Percentiles rank a stretch among this genome's conserved stretches.
Conservation (phyloP, 2,113 vertebrate species). For the Campylomormyrus numenius region DNA sequence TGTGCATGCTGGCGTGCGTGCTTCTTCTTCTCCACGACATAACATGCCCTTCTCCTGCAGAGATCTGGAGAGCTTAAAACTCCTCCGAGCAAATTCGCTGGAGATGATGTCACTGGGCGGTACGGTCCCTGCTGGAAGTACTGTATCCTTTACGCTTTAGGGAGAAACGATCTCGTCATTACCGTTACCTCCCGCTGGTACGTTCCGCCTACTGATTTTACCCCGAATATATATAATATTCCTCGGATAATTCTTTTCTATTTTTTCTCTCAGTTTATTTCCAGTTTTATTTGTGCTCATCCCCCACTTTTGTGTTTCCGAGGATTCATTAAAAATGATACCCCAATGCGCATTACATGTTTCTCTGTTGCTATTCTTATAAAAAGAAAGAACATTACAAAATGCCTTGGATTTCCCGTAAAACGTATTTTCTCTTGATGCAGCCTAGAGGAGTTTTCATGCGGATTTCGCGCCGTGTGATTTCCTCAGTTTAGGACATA, state of each 20-base stretch:
- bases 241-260: neutral
- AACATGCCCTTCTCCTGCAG: conserved; percentile 29
- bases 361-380: neutral
- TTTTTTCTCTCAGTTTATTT: neutral
- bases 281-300: neutral
- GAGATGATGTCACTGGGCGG: conserved; percentile 17
- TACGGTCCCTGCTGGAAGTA: conserved; percentile 18
- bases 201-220: conserved; percentile 27
- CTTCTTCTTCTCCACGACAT: conserved; percentile 20
- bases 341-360: neutral
- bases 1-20: neutral
- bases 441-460: neutral
- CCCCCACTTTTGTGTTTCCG: neutral
- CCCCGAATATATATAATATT: conserved; percentile 5
- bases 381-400: neutral
- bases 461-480: neutral
- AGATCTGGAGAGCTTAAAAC: conserved; percentile 31
- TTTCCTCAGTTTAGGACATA: neutral
- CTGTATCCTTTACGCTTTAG: conserved; percentile 25
- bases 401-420: neutral
- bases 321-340: neutral
- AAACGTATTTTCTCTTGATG: neutral
- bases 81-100: conserved; percentile 18
- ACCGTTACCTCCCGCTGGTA: conserved; percentile 25
- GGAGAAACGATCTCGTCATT: conserved; percentile 28